Evolutionary conservation across 2,797 vertebrate species (phyloP), one percentile per base, ranked within the genome.

Genomic region (Syndactyla subalaris): DNA sequence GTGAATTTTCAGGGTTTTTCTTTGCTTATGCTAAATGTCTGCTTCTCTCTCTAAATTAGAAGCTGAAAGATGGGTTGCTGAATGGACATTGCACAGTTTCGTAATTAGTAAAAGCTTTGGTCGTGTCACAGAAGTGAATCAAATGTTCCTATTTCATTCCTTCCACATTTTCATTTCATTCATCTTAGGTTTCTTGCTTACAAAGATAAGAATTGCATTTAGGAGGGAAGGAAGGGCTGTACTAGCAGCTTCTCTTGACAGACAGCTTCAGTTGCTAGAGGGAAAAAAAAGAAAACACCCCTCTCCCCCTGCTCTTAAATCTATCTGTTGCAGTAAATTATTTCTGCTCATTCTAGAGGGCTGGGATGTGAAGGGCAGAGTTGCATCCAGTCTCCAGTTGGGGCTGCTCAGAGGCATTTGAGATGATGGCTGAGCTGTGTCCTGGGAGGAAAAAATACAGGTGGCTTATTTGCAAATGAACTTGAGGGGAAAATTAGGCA

Each of bases 161-260:
- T 87, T 91, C 45, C 18, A 7, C 24, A 32, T 91, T 88, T 92
- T 78, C 2, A 41, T 90, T 78, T 66, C 7, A 39, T 48, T 91
- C 27, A 19, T 38, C 52, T 74, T 49, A 5, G 30, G 63, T 92
- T 95, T 96, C 81, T 87, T 86, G 39, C 89, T 94, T 92, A 95
- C 87, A 71, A 81, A 68, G 30, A 62, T 45, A 51, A 0, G 9
- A 75, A 92, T 72, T 88, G 36, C 54, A 38, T 88, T 93, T 90
- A 70, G 34, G 65, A 80, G 51, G 38, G 67, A 26, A 66, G 48
- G 81, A 72, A 73, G 55, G 16, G 41, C 59, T 95, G 34, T 89
- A 38, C 61, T 75, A 86, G 36, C 39, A 88, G n/a, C 36, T 75
- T 45, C 39, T 72, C 89, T 94, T 82, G 52, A 88, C 51, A 68